Conservation (phyloP, 2,888 invertebrate genomes). For the Stenotaenia linearis region DNA sequence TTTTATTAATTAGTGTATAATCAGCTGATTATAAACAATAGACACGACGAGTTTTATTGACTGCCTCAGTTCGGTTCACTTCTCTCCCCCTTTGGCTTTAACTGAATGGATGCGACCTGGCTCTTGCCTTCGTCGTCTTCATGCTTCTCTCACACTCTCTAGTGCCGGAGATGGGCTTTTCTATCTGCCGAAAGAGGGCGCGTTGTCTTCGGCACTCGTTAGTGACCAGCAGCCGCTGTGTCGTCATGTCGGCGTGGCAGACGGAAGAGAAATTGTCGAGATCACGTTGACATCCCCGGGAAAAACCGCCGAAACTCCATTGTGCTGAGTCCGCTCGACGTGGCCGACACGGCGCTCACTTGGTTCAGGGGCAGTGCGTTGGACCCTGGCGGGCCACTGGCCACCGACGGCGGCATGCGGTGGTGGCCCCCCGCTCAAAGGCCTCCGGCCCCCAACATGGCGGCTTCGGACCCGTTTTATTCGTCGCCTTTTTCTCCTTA, state of each 20-base stretch:
- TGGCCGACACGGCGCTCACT: slow-evolving; percentile 54
- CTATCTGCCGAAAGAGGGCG: slow-evolving; percentile 21
- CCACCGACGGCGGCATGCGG: slow-evolving; percentile 45
- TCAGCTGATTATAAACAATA: neutral
- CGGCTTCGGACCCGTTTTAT: slow-evolving; percentile 56
- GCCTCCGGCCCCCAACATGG: slow-evolving; percentile 42
- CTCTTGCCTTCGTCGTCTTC: slow-evolving; percentile 18
- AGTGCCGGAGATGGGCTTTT: slow-evolving; percentile 21
- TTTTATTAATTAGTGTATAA: neutral
- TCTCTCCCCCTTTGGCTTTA: slow-evolving; percentile 5
- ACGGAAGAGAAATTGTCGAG: slow-evolving; percentile 35
- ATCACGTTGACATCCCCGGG: neutral
- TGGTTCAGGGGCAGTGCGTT: slow-evolving; percentile 43
- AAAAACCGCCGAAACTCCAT: slow-evolving; percentile 32
- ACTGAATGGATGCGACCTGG: slow-evolving; percentile 22
- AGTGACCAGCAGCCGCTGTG: slow-evolving; percentile 26
- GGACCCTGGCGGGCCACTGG: slow-evolving; percentile 49
- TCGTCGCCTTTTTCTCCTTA: slow-evolving; percentile 60
- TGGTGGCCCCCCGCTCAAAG: slow-evolving; percentile 31
- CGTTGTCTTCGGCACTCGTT: slow-evolving; percentile 21
- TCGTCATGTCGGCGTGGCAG: slow-evolving; percentile 29
- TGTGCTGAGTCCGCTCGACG: slow-evolving; percentile 47
- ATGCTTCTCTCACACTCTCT: slow-evolving; percentile 16
- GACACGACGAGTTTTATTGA: neutral
- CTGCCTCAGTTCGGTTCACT: neutral